phyloP scores from a whole-genome alignment of 30 jellyfish, hydroid and myxozoan species.

The Nemopilema nomurai region DNA sequence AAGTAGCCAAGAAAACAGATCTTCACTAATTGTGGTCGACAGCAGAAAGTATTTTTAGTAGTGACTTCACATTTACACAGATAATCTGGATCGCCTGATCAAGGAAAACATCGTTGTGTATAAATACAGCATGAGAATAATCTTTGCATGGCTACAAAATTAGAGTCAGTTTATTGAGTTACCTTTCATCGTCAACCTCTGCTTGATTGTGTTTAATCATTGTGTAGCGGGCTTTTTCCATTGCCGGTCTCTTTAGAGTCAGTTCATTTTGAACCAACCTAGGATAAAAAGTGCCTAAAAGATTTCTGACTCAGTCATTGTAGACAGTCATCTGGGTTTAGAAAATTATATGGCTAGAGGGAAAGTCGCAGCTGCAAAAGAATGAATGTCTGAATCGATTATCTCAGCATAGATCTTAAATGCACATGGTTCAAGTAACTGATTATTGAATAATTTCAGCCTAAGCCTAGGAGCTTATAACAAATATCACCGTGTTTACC shows the following conservation, averaged over 20 bases:
- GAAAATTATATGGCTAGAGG: not conserved
- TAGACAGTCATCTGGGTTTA: not conserved
- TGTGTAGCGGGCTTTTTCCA: constrained; percentile 73
- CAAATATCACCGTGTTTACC: constrained; percentile 17
- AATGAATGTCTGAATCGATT: no score
- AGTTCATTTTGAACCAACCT: constrained; percentile 56
- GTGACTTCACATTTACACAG: no score
- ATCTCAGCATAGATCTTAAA: no score
- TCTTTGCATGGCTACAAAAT: not conserved
- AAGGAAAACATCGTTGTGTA: no score
- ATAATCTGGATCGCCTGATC: no score
- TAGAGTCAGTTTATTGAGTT: not conserved
- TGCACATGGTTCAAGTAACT: no score
- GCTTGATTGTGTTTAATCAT: constrained; percentile 70
- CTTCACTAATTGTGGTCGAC: no score
- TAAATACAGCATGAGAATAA: not conserved
- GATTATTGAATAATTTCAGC: no score
- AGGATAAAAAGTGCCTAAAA: not conserved
- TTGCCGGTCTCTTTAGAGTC: constrained; percentile 72
- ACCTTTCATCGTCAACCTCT: constrained; percentile 13
- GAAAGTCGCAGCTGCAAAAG: no score
- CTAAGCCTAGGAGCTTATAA: not conserved
- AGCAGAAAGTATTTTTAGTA: no score
- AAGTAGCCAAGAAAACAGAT: no score
- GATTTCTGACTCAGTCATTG: not conserved